A percentile compares a stretch with the other conserved stretches of the same genome.
phyloP scores from a whole-genome alignment of 2,888 invertebrate species.

The Deilephila elpenor region DNA sequence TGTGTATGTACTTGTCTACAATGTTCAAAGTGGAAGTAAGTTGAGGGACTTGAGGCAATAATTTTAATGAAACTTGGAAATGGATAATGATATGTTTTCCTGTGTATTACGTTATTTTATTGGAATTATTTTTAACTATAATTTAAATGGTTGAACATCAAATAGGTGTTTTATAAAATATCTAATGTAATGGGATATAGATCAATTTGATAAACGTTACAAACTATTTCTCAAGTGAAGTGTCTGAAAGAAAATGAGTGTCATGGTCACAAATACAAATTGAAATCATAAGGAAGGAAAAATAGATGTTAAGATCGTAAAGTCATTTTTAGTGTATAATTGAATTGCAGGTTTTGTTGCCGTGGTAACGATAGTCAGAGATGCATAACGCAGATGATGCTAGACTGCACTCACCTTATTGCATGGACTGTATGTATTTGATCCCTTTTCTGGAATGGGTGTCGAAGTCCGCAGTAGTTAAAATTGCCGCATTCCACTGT shows the following conservation, averaged over 20 bases:
- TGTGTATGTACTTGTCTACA: background rate
- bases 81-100: background rate
- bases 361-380: background rate
- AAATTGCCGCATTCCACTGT: slow-evolving; percentile 84
- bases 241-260: slow-evolving; percentile 32
- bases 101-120: no score
- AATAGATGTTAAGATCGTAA: no score
- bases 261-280: slow-evolving; percentile 7
- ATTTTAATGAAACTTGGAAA: background rate
- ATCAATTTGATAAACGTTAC: background rate
- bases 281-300: background rate
- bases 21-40: background rate
- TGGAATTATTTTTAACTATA: no score
- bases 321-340: background rate
- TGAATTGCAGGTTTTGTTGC: background rate
- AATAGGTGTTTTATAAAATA: background rate
- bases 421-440: slow-evolving; percentile 61
- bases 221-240: slow-evolving; percentile 25
- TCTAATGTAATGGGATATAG: background rate
- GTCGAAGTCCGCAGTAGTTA: slow-evolving; percentile 82
- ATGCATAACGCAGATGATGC: background rate
- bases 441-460: slow-evolving; percentile 77
- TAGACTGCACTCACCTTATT: slow-evolving; percentile 65
- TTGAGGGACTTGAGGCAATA: background rate
- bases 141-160: no score